Base-by-base conservation (phyloP, 1,140 invertebrate genomes). In the Drosophila erecta region DNA sequence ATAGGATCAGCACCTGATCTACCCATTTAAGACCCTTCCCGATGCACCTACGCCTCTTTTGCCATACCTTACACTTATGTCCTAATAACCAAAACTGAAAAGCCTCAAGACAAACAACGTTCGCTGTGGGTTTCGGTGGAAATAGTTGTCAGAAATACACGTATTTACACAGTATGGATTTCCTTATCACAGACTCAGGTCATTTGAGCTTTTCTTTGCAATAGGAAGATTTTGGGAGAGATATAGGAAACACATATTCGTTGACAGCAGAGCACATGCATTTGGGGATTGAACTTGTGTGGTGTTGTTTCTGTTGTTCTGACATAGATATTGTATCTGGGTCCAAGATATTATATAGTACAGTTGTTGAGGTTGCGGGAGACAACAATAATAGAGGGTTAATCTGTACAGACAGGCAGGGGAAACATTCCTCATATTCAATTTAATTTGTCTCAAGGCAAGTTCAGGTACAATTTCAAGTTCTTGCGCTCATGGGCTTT, bases 351-450 rank as follows among this genome's bases (percentile, higher is more conserved):
- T 54, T 70, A 40, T 67, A 78, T 65, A 67, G 50, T 67, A 60
- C 27, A 58, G 33, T 81, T 86, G 78, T 86, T 81, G 58, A 57
- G 83, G 75, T 75, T 76, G 55, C 61, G 65, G 75, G 60, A 53
- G 85, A 81, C 81, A 86, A 86, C 83, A 79, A 87, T 78, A 67
- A 56, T 35, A 24, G 35, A 35, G 61, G 66, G 78, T 87, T 85
- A 87, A 58, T 58, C 54, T 56, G 40, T 65, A 75, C 70, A 74
- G 80, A 76, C 81, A 84, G 81, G 81, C 81, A 57, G 50, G 50
- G 61, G 33, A 24, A 71, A 66, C 81, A 84, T 79, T 79, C 71
- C 67, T 61, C 33, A 64, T 67, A 51, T 38, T 70, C 24, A 69
- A 75, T 64, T 67, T 80, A 69, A 75, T 64, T 67, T 85, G 61